Evolutionary conservation across 2,888 invertebrate species (phyloP).

Genomic region (Lamellibrachia columna): DNA sequence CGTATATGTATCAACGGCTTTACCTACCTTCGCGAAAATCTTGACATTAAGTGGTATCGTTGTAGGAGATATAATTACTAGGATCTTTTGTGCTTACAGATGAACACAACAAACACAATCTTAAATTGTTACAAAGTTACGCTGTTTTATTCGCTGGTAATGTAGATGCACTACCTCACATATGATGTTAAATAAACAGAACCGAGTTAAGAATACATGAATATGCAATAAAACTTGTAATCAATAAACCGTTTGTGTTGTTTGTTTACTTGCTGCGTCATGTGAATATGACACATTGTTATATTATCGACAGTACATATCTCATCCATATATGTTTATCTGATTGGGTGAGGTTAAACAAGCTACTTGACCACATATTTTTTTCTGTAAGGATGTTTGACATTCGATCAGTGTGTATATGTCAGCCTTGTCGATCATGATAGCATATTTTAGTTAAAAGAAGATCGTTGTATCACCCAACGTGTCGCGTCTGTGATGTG

Average conservation of each 20-base stretch:
- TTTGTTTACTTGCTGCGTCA: neutral
- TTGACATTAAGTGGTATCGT: neutral
- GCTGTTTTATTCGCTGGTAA: neutral
- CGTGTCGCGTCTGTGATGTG: too few relatives aligned
- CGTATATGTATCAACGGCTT: neutral
- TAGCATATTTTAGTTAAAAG: too few relatives aligned
- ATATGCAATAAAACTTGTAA: conserved; percentile 12
- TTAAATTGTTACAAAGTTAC: neutral
- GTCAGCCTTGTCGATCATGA: too few relatives aligned
- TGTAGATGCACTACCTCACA: neutral
- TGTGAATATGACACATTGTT: neutral
- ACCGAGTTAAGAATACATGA: neutral
- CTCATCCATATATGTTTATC: too few relatives aligned
- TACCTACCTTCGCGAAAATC: neutral
- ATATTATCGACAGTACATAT: too few relatives aligned
- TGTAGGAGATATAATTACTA: neutral
- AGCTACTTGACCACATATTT: too few relatives aligned
- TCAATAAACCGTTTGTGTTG: neutral
- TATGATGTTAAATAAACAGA: neutral
- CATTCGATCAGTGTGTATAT: too few relatives aligned
- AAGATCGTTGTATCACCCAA: too few relatives aligned
- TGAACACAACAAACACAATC: neutral
- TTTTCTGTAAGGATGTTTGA: too few relatives aligned
- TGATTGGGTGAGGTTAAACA: too few relatives aligned
- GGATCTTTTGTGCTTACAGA: neutral